Conservation (phyloP, 2,797 vertebrate species). For the Neosilurus mollespiculum region DNA sequence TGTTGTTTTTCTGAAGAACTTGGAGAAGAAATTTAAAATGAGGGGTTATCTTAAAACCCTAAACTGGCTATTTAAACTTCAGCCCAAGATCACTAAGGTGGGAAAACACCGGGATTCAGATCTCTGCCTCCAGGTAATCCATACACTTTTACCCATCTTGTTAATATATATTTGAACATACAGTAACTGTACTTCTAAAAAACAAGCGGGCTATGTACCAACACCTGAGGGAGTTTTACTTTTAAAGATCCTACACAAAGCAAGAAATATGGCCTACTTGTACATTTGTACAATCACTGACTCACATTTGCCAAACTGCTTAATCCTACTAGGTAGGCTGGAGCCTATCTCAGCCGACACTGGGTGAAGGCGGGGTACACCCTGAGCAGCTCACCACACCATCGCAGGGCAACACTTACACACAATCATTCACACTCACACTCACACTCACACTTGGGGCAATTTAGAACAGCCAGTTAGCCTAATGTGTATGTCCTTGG, state of each 20-base stretch:
- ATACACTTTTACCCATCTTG: no score
- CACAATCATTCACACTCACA: no score
- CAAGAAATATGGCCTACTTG: background rate
- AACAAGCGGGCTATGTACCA: background rate
- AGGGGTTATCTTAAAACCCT: conserved; percentile 70
- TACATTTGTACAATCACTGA: no score
- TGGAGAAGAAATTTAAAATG: conserved; percentile 56
- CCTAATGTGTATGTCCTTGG: no score
- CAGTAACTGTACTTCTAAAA: background rate
- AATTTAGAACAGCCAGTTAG: no score
- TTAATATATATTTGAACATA: background rate
- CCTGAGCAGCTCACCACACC: no score
- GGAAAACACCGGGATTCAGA: conserved; percentile 71
- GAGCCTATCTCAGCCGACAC: no score
- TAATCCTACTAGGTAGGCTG: no score
- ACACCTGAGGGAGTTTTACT: background rate
- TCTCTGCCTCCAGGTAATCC: conserved; percentile 76
- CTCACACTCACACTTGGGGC: no score
- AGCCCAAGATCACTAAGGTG: conserved; percentile 61
- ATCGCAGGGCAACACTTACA: no score
- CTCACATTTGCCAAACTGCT: no score
- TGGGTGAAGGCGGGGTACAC: no score
- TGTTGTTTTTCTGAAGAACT: background rate
- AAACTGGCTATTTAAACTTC: conserved; percentile 69
- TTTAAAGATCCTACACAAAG: background rate